Conservation (phyloP, 2,113 vertebrate genomes). For the Nothoprocta perdicaria region DNA sequence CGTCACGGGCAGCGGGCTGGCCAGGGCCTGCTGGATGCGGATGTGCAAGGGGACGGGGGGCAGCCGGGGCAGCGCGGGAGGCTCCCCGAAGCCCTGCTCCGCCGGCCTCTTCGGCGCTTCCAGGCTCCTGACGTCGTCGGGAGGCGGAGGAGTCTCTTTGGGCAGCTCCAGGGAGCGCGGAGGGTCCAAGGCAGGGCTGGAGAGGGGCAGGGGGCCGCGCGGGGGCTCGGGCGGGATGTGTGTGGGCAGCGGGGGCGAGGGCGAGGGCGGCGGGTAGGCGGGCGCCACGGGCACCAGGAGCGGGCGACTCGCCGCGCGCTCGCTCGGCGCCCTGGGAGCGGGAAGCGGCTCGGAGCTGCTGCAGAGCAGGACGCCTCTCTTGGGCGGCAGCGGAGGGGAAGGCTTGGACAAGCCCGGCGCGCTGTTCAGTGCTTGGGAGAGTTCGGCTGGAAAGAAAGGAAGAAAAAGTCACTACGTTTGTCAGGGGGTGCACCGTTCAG, state of each 20-base stretch:
- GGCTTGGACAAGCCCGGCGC: slow-evolving; percentile 82
- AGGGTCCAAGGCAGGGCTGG: slow-evolving; percentile 40
- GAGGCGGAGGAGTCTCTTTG: slow-evolving; percentile 38
- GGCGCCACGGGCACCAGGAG: neutral
- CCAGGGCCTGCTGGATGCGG: slow-evolving; percentile 94
- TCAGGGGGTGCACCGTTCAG: neutral
- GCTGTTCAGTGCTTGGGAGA: slow-evolving; percentile 83
- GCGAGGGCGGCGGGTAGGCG: neutral
- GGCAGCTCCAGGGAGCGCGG: slow-evolving; percentile 22
- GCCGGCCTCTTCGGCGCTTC: slow-evolving; percentile 31
- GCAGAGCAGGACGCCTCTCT: slow-evolving; percentile 86
- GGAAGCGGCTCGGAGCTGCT: slow-evolving; percentile 58
- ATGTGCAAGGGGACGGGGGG: slow-evolving; percentile 90
- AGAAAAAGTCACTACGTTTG: neutral
- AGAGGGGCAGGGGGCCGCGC: neutral
- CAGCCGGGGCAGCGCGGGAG: slow-evolving; percentile 76
- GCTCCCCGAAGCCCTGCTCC: slow-evolving; percentile 79
- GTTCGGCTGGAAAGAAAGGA: slow-evolving; percentile 83
- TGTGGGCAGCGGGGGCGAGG: slow-evolving; percentile 68
- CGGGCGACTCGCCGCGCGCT: slow-evolving; percentile 57
- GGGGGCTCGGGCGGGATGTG: slow-evolving; percentile 79
- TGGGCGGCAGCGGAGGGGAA: slow-evolving; percentile 93
- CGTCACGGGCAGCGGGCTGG: slow-evolving; percentile 86
- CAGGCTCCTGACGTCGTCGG: slow-evolving; percentile 51
- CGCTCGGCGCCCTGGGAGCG: slow-evolving; percentile 58